Conservation (phyloP, 2,113 vertebrate species). For the Lophotis ruficrista region DNA sequence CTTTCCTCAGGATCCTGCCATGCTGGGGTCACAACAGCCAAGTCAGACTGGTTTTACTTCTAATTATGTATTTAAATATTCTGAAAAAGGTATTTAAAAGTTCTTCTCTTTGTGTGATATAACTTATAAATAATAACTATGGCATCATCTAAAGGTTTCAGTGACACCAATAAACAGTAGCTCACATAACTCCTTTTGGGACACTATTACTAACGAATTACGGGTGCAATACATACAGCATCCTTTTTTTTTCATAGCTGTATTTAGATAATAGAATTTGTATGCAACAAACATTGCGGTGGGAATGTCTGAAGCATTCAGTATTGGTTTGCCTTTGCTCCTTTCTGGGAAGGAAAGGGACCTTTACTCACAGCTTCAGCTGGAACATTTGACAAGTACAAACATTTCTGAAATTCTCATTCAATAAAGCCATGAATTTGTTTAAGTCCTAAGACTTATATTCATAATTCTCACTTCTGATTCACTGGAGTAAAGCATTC, state of each 20-base stretch:
- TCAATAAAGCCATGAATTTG: not conserved
- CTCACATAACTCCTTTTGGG: not conserved
- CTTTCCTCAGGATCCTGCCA: not conserved
- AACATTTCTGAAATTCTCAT: not conserved
- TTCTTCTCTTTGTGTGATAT: not conserved
- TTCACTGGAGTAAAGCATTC: not conserved
- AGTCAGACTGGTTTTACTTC: not conserved
- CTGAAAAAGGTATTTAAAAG: not conserved
- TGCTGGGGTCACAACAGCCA: not conserved
- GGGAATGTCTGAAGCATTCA: not conserved
- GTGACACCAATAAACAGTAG: not conserved
- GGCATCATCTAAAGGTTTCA: not conserved
- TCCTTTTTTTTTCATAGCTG: not conserved
- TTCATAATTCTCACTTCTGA: not conserved
- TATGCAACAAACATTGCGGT: not conserved
- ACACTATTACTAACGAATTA: not conserved
- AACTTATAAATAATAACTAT: not conserved
- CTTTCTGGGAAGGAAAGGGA: not conserved
- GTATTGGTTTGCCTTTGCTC: not conserved
- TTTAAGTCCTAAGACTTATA: not conserved
- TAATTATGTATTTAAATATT: not conserved
- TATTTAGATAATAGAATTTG: not conserved
- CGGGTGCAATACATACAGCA: not conserved
- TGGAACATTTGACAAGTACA: not conserved
- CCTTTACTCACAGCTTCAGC: not conserved